These are phyloP conservation scores for Lycorma delicatula DNA, from an alignment of 1,140 invertebrate species.

Conservation along the genomic window DNA sequence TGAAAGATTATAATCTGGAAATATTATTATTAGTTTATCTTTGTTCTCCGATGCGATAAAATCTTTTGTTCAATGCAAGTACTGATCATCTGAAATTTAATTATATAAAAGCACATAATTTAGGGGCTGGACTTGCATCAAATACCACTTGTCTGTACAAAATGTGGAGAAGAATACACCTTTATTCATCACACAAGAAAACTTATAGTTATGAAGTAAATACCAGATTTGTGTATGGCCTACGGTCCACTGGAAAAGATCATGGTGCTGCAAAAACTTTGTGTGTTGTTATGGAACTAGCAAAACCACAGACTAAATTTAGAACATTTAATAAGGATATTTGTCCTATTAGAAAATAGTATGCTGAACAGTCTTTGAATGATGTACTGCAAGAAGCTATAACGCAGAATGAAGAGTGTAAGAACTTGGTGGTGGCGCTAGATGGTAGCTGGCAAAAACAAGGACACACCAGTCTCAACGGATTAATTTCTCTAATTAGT, in stretches of 20 bases:
- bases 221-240: slow-evolving; percentile 8
- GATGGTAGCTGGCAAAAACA: slow-evolving; percentile 18
- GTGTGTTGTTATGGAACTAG: slow-evolving; percentile 6
- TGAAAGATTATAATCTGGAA: too few relatives aligned
- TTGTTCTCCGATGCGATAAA: too few relatives aligned
- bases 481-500: slow-evolving; percentile 11
- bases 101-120: too few relatives aligned
- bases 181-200: too few relatives aligned
- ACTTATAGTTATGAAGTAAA: slow-evolving; percentile 15
- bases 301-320: background rate
- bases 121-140: too few relatives aligned
- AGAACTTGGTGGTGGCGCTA: slow-evolving; percentile 13
- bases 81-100: too few relatives aligned
- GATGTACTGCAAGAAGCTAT: slow-evolving; percentile 8
- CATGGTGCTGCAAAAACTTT: slow-evolving; percentile 7
- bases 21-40: too few relatives aligned
- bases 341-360: background rate
- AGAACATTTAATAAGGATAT: background rate
- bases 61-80: too few relatives aligned
- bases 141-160: too few relatives aligned
- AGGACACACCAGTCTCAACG: slow-evolving; percentile 16
- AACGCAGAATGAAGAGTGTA: slow-evolving; percentile 6
- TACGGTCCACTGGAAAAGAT: slow-evolving; percentile 6
- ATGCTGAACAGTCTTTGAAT: background rate
- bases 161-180: too few relatives aligned